These are phyloP conservation scores for Sminthopsis crassicaudata DNA, from an alignment of 2,113 vertebrate species.

Conservation along the genomic window DNA sequence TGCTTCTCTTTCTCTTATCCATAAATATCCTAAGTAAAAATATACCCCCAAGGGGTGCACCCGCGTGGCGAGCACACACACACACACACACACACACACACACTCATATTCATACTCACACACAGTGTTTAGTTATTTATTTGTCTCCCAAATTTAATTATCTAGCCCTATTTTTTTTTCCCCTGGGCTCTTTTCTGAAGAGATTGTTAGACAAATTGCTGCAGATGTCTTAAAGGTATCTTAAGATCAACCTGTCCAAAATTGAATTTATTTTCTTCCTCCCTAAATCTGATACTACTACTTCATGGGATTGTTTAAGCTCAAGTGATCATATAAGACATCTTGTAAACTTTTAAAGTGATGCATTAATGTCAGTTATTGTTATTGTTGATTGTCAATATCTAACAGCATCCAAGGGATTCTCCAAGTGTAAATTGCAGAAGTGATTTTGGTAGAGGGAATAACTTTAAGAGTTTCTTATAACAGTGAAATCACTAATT, in stretches of 20 bases:
- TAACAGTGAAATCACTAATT: not conserved
- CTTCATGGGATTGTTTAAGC: not conserved
- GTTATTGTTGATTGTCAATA: not conserved
- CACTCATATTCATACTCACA: rapidly evolving
- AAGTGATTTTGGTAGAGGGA: not conserved
- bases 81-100: not conserved
- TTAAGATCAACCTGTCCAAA: not conserved
- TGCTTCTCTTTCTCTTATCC: not conserved
- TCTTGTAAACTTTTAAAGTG: not conserved
- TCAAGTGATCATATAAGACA: not conserved
- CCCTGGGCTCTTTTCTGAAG: not conserved
- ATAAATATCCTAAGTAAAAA: not conserved
- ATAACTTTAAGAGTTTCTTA: not conserved
- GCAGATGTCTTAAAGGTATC: not conserved
- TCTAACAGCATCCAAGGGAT: not conserved
- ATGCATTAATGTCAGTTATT: not conserved
- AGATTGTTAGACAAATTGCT: not conserved
- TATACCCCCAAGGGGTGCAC: not conserved
- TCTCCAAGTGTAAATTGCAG: not conserved
- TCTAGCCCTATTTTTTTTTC: not conserved
- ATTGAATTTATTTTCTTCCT: not conserved
- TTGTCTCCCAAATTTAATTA: not conserved
- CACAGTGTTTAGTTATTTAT: not conserved
- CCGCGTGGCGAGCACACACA: too few relatives aligned
- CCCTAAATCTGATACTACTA: not conserved